phyloP scores from a whole-genome alignment of 2,888 invertebrate species.

The Uropetala carovei region DNA sequence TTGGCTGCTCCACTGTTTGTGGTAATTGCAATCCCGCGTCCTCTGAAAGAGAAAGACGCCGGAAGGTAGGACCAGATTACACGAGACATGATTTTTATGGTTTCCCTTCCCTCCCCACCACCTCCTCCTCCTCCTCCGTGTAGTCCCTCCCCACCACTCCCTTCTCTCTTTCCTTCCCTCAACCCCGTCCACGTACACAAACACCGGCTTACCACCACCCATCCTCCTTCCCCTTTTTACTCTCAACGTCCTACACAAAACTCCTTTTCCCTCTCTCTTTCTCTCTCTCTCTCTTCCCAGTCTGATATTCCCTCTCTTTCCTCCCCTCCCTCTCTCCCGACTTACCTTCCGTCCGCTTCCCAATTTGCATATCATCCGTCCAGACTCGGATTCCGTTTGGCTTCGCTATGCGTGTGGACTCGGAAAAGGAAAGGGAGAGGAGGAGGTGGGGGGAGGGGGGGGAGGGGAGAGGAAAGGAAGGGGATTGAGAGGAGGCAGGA shows the following conservation, averaged over 20 bases:
- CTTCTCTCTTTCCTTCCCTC: neutral
- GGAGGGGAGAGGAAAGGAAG: too few species aligned
- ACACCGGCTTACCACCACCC: neutral
- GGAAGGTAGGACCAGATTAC: constrained; percentile 29
- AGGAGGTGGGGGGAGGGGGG: too few species aligned
- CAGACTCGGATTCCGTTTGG: constrained; percentile 41
- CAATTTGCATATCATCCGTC: constrained; percentile 44
- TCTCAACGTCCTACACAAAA: neutral
- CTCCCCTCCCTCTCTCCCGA: neutral
- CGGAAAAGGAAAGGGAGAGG: neutral
- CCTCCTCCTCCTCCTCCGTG: neutral
- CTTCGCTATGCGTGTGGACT: neutral
- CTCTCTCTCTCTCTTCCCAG: neutral
- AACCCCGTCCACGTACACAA: neutral
- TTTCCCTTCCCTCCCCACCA: neutral
- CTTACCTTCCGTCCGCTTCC: neutral
- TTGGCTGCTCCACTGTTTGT: neutral
- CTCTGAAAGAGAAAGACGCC: neutral
- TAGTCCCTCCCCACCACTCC: neutral
- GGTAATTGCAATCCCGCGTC: constrained; percentile 33
- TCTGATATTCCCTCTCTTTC: neutral
- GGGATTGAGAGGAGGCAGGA: too few species aligned
- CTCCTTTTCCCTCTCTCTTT: neutral
- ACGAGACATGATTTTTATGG: constrained; percentile 41
- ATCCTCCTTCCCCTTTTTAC: neutral